Evolutionary conservation across 2,797 vertebrate genomes (phyloP), one percentile per base, ranked within the genome.

Genomic region (Poecilia gillii): DNA sequence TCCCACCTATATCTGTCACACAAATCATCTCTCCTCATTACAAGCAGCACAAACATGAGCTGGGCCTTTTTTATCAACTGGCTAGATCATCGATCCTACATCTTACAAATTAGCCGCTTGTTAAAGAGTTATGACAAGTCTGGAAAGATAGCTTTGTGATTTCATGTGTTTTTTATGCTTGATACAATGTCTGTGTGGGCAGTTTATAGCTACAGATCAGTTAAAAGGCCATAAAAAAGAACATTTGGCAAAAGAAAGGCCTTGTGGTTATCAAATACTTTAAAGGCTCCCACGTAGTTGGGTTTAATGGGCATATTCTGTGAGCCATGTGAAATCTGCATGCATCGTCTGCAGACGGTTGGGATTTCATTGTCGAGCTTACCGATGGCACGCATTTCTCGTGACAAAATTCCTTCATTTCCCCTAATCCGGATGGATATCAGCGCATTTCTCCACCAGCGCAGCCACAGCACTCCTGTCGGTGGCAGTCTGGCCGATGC

Each of bases 11-110:
- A 80, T 68, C 66, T n/a, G 51, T 82, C 31, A 79, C 73, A 81
- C 62, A 82, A 77, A 80, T 76, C 77, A 90, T 94, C 64, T 86
- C 45, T 92, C 53, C 81, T 91, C 66, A 87, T 91, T 88, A 84
- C 25, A 78, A 72, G 75, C 4, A 13, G 76, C 55, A 39, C 33
- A 36, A 43, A 64, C 7, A 66, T 33, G 31, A 84, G 77, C 76
- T 83, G 46, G 78, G 77, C 79, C 81, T 74, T 82, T 82, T 82
- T 78, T 51, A 25, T 72, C n/a, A n/a, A 82, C 75, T 78, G 51
- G 73, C 78, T 13, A 45, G 23, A 82, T 59, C 36, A 81, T 89
- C 75, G 68, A 88, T 85, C 64, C 76, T 12, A 72, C 31, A 41
- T 78, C 74, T 83, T 55, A 72, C 53, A 88, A 86, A 77, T 68